Percentiles rank a stretch among this genome's conserved stretches.
Conservation (phyloP, 2,113 vertebrate species). For the Cyprinodon variegatus region DNA sequence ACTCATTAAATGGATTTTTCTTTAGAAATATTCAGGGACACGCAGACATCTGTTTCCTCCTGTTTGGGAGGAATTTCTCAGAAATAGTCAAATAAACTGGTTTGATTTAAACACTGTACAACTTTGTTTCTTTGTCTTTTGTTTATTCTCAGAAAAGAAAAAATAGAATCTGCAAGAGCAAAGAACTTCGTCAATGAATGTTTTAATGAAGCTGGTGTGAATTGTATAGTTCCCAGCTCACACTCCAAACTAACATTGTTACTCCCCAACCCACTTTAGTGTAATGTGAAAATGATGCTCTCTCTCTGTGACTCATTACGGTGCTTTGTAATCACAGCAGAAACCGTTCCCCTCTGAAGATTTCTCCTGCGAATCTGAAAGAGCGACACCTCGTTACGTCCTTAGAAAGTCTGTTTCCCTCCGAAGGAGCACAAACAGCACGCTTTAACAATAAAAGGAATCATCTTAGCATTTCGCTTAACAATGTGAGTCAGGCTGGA, state of each 20-base stretch:
- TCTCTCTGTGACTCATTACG: constrained; percentile 55
- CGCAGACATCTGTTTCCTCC: neutral
- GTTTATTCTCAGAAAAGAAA: neutral
- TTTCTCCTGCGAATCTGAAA: constrained; percentile 55
- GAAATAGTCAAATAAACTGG: neutral
- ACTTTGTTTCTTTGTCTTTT: neutral
- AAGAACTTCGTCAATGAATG: constrained; percentile 12
- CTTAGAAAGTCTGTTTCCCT: constrained; percentile 42
- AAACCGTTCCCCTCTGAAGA: constrained; percentile 45
- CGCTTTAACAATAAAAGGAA: constrained; percentile 25
- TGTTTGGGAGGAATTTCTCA: neutral
- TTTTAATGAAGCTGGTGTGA: constrained; percentile 1
- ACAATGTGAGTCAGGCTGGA: constrained; percentile 33
- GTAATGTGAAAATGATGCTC: constrained; percentile 45
- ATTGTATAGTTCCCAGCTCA: neutral
- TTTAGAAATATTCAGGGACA: neutral
- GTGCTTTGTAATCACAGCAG: constrained; percentile 68
- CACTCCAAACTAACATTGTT: constrained; percentile 4
- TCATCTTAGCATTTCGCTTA: constrained; percentile 47
- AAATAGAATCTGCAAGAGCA: neutral
- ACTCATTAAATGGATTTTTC: neutral
- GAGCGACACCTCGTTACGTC: constrained; percentile 58
- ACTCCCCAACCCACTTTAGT: constrained; percentile 32
- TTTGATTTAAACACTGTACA: neutral
- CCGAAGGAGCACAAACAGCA: constrained; percentile 20